Conservation (phyloP, 23 tunicate genomes). For the Oikopleura vanhoeffeni region DNA sequence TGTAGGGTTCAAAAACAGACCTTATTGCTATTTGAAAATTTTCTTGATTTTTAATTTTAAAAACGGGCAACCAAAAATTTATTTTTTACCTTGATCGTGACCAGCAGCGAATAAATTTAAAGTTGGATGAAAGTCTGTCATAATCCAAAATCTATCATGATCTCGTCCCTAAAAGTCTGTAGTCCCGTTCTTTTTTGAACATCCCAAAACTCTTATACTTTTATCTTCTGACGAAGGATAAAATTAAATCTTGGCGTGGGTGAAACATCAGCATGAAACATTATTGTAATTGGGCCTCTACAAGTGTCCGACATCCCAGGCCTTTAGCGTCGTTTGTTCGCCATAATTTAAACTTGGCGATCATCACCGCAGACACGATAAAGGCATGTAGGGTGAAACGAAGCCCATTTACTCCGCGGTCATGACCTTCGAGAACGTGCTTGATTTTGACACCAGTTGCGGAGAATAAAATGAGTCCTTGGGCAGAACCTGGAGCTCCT, state of each 20-base stretch:
- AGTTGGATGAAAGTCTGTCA: slow-evolving; percentile 78
- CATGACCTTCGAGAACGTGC: slow-evolving; percentile 48
- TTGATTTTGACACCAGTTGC: neutral
- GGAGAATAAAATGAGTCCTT: neutral
- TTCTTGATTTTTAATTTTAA: too few species aligned
- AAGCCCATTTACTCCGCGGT: slow-evolving; percentile 97
- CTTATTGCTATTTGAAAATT: too few species aligned
- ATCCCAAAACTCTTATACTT: slow-evolving; percentile 86
- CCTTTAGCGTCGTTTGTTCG: slow-evolving; percentile 84
- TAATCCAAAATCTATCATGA: slow-evolving; percentile 84
- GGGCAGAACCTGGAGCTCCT: neutral
- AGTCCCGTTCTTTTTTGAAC: slow-evolving; percentile 73
- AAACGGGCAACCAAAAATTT: too few species aligned
- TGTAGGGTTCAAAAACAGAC: too few species aligned
- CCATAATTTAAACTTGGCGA: slow-evolving; percentile 76
- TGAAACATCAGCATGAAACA: slow-evolving; percentile 81
- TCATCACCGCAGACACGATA: slow-evolving; percentile 90
- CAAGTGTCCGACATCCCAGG: slow-evolving; percentile 96
- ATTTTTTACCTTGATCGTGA: slow-evolving; percentile 75
- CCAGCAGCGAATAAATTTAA: slow-evolving; percentile 92
- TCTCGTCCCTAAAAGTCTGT: slow-evolving; percentile 78
- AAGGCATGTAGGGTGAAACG: slow-evolving; percentile 83
- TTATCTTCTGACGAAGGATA: slow-evolving; percentile 84
- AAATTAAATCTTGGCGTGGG: slow-evolving; percentile 58
- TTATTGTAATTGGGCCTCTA: slow-evolving; percentile 86